phyloP scores from a whole-genome alignment of 37 sponge, comb jelly and placozoan genomes.

The Oopsacas minuta region DNA sequence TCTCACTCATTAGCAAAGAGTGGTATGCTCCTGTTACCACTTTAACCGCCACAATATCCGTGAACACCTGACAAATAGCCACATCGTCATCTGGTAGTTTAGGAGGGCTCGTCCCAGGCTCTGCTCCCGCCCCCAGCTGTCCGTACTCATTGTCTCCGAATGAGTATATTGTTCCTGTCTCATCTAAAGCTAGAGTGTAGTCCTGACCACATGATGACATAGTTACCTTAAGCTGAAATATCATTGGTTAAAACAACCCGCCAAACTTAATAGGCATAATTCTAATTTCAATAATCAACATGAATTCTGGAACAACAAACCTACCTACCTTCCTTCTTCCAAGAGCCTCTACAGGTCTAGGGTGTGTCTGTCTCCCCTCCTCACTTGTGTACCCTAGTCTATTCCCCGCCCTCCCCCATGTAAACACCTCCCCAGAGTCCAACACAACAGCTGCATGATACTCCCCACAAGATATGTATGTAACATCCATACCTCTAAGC shows the following conservation, averaged over 20 bases:
- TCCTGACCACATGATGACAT: neutral
- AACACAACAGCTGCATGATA: conserved; percentile 66
- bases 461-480: conserved; percentile 55
- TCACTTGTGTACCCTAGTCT: conserved; percentile 35
- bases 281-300: no score
- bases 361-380: conserved; percentile 39
- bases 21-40: neutral
- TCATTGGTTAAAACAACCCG: no score
- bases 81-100: neutral
- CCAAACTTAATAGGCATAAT: no score
- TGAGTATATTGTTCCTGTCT: conserved; percentile 16
- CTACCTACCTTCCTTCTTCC: neutral
- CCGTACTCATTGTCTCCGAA: conserved; percentile 55
- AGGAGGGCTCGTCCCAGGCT: neutral
- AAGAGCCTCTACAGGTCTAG: conserved; percentile 34
- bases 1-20: neutral
- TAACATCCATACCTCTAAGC: conserved; percentile 44
- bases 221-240: neutral
- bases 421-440: conserved; percentile 74
- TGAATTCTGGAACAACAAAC: no score
- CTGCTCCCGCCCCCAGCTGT: conserved; percentile 53
- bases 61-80: neutral
- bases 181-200: neutral
- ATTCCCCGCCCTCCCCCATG: conserved; percentile 71
- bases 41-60: neutral